Evolutionary conservation across 2,113 vertebrate species (phyloP).

Genomic region (Odobenus rosmarus): DNA sequence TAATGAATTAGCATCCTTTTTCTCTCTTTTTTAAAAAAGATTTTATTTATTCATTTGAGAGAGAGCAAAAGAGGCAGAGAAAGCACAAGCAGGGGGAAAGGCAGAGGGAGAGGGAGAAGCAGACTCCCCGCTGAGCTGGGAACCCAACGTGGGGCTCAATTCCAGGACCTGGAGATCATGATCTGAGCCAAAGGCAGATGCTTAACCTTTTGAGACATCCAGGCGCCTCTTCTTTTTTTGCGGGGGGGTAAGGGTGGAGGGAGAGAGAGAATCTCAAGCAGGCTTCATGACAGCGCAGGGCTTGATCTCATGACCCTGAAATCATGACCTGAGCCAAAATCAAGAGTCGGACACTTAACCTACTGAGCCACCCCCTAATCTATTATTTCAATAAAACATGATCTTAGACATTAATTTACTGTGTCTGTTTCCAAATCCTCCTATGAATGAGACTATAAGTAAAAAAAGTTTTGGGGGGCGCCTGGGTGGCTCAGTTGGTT

Average conservation of each 20-base stretch:
- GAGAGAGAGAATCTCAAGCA: not conserved
- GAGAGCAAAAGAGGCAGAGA: too few relatives aligned
- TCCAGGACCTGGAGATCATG: too few relatives aligned
- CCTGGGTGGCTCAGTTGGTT: too few relatives aligned
- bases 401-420: not conserved
- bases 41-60: too few relatives aligned
- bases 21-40: not conserved
- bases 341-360: not conserved
- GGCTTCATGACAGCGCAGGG: not conserved
- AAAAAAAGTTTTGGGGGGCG: not conserved
- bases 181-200: too few relatives aligned
- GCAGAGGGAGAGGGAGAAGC: too few relatives aligned
- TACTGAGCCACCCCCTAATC: not conserved
- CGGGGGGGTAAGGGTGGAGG: accelerated
- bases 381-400: not conserved
- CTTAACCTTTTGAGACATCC: too few relatives aligned
- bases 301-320: not conserved
- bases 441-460: not conserved
- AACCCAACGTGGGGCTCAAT: too few relatives aligned
- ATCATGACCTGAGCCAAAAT: not conserved
- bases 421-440: not conserved
- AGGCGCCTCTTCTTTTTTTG: not conserved
- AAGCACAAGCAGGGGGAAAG: too few relatives aligned
- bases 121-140: too few relatives aligned
- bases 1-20: constrained; percentile 37